Evolutionary conservation across 2,797 vertebrate species (phyloP).

Genomic region (Tadarida brasiliensis): DNA sequence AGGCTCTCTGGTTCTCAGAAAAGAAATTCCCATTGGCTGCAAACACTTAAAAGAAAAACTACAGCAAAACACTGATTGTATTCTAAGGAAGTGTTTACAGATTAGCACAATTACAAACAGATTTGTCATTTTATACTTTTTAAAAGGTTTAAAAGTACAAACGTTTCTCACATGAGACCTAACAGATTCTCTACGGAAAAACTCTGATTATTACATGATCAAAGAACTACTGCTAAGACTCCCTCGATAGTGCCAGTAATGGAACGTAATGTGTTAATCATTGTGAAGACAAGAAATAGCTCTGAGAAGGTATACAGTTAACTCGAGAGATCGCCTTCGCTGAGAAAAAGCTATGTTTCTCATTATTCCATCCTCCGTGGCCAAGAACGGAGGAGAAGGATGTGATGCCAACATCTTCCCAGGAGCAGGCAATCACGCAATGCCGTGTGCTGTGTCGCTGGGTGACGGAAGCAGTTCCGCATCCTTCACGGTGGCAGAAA

Average conservation of each 20-base stretch:
- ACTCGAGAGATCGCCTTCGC: background rate
- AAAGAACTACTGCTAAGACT: background rate
- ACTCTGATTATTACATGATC: background rate
- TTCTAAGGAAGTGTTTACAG: background rate
- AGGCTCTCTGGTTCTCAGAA: background rate
- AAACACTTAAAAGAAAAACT: background rate
- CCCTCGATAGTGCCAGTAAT: background rate
- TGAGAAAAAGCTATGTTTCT: slow-evolving; percentile 9
- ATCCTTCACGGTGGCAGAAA: background rate
- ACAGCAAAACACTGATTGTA: background rate
- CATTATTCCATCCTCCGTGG: slow-evolving; percentile 28
- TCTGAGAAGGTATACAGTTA: background rate
- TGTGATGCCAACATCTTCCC: slow-evolving; percentile 37
- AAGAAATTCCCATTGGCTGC: background rate
- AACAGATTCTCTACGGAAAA: background rate
- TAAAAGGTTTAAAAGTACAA: background rate
- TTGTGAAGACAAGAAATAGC: background rate
- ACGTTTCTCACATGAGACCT: background rate
- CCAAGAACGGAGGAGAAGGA: slow-evolving; percentile 39
- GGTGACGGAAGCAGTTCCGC: background rate
- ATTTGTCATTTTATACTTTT: background rate
- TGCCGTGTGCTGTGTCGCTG: background rate
- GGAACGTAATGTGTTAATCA: background rate
- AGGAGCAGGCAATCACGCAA: slow-evolving; percentile 34
- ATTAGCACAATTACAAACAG: background rate